A percentile compares a stretch with the other conserved stretches of the same genome.
phyloP scores from a whole-genome alignment of 2,797 vertebrate genomes.

The Vespertilio murinus region DNA sequence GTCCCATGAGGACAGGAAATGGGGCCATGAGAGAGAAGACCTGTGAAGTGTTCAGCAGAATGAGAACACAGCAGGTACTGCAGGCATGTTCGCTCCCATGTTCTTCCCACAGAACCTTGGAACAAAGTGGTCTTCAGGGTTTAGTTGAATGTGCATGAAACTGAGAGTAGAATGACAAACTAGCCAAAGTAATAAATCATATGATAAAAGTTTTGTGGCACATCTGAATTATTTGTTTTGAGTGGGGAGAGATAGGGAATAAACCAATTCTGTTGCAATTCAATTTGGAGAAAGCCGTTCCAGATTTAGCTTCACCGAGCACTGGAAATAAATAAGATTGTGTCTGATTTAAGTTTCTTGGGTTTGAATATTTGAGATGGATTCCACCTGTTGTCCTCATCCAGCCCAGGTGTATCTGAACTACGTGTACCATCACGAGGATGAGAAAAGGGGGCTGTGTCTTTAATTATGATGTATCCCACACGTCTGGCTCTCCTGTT shows the following conservation, averaged over 20 bases:
- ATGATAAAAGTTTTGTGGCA: background rate
- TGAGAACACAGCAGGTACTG: rapidly evolving
- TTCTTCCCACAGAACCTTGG: background rate
- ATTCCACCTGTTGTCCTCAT: background rate
- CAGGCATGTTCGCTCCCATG: rapidly evolving
- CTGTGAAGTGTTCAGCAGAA: background rate
- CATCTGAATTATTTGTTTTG: constrained; percentile 47
- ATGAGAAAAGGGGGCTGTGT: background rate
- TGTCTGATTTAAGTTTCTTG: background rate
- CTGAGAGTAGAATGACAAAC: background rate
- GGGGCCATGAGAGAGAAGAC: background rate
- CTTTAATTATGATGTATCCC: background rate
- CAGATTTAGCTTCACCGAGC: background rate
- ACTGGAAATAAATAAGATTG: background rate
- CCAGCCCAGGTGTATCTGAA: background rate
- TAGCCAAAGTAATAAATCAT: background rate
- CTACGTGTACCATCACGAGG: rapidly evolving
- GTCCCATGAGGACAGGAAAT: background rate
- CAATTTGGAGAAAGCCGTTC: background rate
- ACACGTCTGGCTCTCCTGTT: background rate
- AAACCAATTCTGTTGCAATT: background rate
- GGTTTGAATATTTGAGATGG: background rate
- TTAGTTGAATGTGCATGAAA: background rate
- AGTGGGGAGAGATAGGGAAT: background rate
- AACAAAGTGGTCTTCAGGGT: background rate